Conservation (phyloP, 1,140 invertebrate species). For the Latrodectus geometricus region DNA sequence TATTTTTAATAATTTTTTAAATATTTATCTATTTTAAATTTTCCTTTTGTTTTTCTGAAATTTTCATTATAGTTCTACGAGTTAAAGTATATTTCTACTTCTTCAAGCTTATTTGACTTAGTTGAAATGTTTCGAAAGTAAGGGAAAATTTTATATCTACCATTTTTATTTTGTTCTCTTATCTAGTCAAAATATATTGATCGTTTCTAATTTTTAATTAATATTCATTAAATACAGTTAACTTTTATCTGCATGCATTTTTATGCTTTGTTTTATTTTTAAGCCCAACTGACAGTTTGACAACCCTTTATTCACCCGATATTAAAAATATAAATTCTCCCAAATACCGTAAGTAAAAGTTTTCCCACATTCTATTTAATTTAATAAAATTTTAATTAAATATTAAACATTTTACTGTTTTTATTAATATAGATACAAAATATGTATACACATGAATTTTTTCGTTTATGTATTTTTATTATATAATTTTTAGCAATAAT, state of each 20-base stretch:
- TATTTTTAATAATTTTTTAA: not conserved
- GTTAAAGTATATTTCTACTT: not conserved
- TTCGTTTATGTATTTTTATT: not conserved
- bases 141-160: no score
- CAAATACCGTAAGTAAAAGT: constrained; percentile 24
- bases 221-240: not conserved
- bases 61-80: constrained; percentile 21
- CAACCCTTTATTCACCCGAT: constrained; percentile 18
- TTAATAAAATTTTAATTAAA: constrained; percentile 44
- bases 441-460: no score
- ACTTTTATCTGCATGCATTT: not conserved
- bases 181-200: no score
- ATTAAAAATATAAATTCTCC: constrained; percentile 8
- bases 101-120: constrained; percentile 8
- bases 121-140: constrained; percentile 30
- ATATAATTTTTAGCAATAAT: not conserved
- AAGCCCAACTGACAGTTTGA: constrained; percentile 10
- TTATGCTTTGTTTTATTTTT: constrained; percentile 2
- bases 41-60: not conserved
- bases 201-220: not conserved
- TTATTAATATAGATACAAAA: no score
- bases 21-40: not conserved
- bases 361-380: not conserved
- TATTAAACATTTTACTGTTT: not conserved
- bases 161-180: no score